Conservation (phyloP, 2,797 vertebrate species). For the Microctenopoma lineatum region DNA sequence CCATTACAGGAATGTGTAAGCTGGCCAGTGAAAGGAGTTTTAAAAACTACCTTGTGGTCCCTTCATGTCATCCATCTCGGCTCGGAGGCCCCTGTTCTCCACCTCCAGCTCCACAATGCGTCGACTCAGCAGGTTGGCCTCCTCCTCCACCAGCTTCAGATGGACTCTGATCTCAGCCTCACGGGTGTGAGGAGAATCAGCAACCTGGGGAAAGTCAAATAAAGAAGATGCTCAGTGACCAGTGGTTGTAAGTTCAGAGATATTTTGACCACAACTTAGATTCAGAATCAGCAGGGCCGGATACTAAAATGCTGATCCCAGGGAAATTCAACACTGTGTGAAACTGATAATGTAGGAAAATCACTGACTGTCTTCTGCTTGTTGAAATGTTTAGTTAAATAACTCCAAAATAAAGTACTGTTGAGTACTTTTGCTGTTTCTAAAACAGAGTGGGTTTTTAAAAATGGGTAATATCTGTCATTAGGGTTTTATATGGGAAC, state of each 20-base stretch:
- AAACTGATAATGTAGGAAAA: background rate
- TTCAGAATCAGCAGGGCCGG: background rate
- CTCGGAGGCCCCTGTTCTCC: constrained; percentile 94
- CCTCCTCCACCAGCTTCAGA: constrained; percentile 97
- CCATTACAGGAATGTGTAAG: background rate
- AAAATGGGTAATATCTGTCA: no score
- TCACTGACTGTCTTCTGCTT: background rate
- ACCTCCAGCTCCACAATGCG: constrained; percentile 98
- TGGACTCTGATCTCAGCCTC: constrained; percentile 95
- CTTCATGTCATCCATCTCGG: constrained; percentile 97
- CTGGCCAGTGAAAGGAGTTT: fast-evolving
- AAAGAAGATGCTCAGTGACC: background rate
- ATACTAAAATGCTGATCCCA: background rate
- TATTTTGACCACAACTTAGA: no score
- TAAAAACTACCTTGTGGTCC: constrained; percentile 72
- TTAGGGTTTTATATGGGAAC: constrained; percentile 20
- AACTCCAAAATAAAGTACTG: background rate
- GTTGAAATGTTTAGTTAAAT: background rate
- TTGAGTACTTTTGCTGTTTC: constrained; percentile 7
- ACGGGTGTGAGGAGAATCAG: constrained; percentile 92
- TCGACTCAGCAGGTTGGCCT: constrained; percentile 96
- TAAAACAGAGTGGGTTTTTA: constrained; percentile 1
- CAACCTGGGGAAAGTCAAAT: constrained; percentile 73
- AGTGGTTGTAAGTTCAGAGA: no score
- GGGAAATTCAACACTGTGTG: background rate